phyloP scores from a whole-genome alignment of 2,113 vertebrate species.

The Otolemur garnettii region DNA sequence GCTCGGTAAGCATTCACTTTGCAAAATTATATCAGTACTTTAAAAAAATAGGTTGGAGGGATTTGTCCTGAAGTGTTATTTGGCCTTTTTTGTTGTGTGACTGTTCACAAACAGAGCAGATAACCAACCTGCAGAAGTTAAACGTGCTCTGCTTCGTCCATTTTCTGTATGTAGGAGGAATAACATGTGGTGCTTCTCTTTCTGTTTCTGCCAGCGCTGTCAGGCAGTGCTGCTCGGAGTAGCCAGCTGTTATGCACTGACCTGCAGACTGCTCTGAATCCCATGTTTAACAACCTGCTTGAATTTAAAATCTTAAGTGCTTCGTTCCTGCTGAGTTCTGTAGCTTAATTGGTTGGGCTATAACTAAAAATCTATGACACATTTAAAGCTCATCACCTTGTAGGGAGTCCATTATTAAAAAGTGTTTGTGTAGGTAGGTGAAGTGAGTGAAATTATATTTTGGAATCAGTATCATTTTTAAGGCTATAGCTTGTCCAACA shows the following conservation, averaged over 20 bases:
- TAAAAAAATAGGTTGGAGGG: slow-evolving; percentile 41
- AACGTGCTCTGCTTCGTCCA: not conserved
- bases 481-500: not conserved
- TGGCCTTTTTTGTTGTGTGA: slow-evolving; percentile 55
- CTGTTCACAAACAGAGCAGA: slow-evolving; percentile 45
- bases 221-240: not conserved
- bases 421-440: not conserved
- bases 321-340: not conserved
- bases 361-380: slow-evolving; percentile 28
- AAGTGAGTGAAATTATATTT: not conserved
- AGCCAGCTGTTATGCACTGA: not conserved
- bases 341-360: not conserved
- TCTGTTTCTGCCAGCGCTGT: not conserved
- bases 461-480: not conserved
- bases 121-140: not conserved
- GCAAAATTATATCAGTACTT: slow-evolving; percentile 59
- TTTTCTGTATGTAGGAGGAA: not conserved
- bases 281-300: not conserved
- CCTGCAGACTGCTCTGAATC: not conserved
- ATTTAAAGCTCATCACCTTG: not conserved
- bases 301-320: not conserved
- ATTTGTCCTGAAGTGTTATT: slow-evolving; percentile 51
- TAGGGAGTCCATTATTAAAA: not conserved
- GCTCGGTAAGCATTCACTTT: slow-evolving; percentile 87
- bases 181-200: slow-evolving; percentile 15